Evolutionary conservation across 2,113 vertebrate genomes (phyloP), one percentile per base, ranked within the genome.

Genomic region (Coracopsis vasa): DNA sequence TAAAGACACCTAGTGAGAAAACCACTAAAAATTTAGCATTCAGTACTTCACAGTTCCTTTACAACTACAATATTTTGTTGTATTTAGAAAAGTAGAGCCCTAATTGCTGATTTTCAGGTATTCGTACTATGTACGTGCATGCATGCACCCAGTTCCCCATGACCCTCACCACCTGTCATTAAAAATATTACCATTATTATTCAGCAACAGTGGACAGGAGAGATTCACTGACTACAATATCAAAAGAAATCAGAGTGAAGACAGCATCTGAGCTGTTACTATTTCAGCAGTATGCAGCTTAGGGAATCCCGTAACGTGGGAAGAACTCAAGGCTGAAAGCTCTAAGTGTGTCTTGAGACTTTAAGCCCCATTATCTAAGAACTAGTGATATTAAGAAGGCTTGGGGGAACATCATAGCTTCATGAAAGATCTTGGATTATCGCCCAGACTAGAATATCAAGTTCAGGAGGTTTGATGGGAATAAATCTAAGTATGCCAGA

Each of bases 401-500:
- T 91, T 86, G 25, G 23, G 77, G 65, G 51, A 81, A 66, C 0
- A 7, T 6, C 0, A 7, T 6, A 20, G 48, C 65, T 94, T 85
- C 53, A 72, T 41, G 47, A 93, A 93, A 86, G 61, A 67, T 47
- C 72, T 92, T 93, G 83, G 88, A 92, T 89, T 92, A 72, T 70
- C 0, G 27, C 73, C 82, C 70, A 89, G 41, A 42, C 44, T 44
- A 77, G 77, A 85, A 37, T 91, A 94, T 80, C 61, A 91, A 58
- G 11, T 65, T 89, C 70, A 87, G 65, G 21, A 81, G 18, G 51
- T 56, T 64, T 0, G 1, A 60, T 28, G 47, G 39, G 80, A 78
- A 92, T 88, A 93, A 94, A 84, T 74, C 39, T 78, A 45, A 92
- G 39, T 84, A 92, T 94, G 16, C 39, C 78, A 92, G 80, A 69